Base-by-base conservation (phyloP, 2,888 invertebrate genomes). In the Cybosia mesomella region DNA sequence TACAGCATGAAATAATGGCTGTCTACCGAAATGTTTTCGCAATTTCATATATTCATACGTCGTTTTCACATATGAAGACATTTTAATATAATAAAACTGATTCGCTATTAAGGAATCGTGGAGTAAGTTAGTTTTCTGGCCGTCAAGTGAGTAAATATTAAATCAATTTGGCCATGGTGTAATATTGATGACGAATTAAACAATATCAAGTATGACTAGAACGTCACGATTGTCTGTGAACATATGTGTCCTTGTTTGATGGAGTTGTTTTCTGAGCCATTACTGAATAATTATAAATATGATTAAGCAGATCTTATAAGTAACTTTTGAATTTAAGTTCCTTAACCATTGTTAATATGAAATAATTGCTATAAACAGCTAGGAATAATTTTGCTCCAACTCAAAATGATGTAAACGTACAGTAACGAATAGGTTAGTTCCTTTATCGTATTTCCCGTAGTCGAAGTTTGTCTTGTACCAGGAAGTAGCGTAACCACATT, bases 11-110 rank as follows among this genome's bases (percentile, higher is more conserved):
- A 96, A 96, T 64, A 95, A 85, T 68, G 93, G 90, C 74, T 94
- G 92, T 58, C 89, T 92, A 2, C 96, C 96, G 73, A 95, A 96
- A 70, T 91, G 88, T 72, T 87, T 90, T 49, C 96, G 91, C 58
- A 86, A 79, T 79, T 95, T 96, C 13, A 92, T 88, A 74, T 96
- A 96, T 70, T 91, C 91, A 67, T 92, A 95, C 11, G 86, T 87
- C 11, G 86, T 86, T 79, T 91, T 91, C 53, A 83, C 81, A 64
- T 87, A 92, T 39, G 84, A 84, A 75, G 85, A 83, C 87, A 88
- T 89, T 64, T 59, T 53, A 11, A 55, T 54, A 39, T 53, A 24
- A 18, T 36, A 63, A 39, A 64, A 59, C 34, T 22, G 66, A 69
- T 70, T 58, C 60, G 67, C 39, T 70, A 65, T 68, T 67, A 70